Evolutionary conservation across 2,888 invertebrate genomes (phyloP).

Genomic region (Drosophila neutralis): DNA sequence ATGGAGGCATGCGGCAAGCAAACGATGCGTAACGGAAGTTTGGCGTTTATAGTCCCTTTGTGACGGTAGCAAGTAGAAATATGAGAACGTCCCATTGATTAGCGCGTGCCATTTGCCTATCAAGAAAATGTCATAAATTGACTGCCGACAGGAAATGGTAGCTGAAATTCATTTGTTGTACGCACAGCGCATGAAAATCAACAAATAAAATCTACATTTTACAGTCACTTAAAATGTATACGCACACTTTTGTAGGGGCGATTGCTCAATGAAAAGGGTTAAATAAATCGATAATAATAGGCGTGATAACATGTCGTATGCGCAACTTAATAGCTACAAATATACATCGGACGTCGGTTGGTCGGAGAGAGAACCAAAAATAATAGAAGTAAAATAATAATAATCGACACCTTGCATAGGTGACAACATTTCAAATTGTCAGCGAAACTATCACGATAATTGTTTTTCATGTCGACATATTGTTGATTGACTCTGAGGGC

Average conservation of each 20-base stretch:
- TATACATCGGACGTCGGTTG: constrained; percentile 9
- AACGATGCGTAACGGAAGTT: constrained; percentile 72
- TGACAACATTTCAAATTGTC: constrained; percentile 72
- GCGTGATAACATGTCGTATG: constrained; percentile 57
- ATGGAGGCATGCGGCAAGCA: constrained; percentile 37
- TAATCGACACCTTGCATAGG: constrained; percentile 63
- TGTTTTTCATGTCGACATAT: constrained; percentile 63
- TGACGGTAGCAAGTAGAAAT: constrained; percentile 13
- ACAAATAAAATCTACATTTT: constrained; percentile 47
- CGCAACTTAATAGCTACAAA: constrained; percentile 69
- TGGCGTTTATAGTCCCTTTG: constrained; percentile 42
- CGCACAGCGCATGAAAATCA: constrained; percentile 13
- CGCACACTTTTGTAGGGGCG: background rate
- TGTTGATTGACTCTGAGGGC: constrained; percentile 56
- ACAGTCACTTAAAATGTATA: constrained; percentile 59
- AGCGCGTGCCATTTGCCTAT: constrained; percentile 75
- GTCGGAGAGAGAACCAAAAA: background rate
- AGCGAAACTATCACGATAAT: constrained; percentile 68
- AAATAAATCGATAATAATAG: constrained; percentile 47
- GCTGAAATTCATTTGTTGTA: constrained; percentile 34
- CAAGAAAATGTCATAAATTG: constrained; percentile 69
- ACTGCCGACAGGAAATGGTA: constrained; percentile 52
- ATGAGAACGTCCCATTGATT: constrained; percentile 61
- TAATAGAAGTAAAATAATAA: constrained; percentile 56
- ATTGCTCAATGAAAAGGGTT: constrained; percentile 35